Percentiles rank a stretch among this genome's conserved stretches.
These are phyloP conservation scores for Coremacera marginata DNA, from an alignment of 2,888 invertebrate species.

Conservation along the genomic window DNA sequence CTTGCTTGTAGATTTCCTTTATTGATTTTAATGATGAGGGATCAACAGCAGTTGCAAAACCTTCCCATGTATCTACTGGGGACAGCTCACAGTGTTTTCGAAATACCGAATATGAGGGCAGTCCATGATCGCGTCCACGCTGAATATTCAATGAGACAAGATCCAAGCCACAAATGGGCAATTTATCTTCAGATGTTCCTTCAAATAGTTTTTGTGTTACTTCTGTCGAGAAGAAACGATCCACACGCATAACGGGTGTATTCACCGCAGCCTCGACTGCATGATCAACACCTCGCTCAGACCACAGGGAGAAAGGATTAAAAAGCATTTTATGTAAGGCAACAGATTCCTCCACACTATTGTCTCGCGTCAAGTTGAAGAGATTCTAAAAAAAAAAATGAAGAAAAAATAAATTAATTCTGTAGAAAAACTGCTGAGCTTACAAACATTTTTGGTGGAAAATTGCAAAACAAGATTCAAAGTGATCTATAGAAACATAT, in stretches of 20 bases:
- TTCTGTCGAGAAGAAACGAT: constrained; percentile 67
- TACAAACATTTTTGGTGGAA: neutral
- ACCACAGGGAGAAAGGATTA: constrained; percentile 82
- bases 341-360: constrained; percentile 74
- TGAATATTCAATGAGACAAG: constrained; percentile 90
- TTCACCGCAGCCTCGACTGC: constrained; percentile 77
- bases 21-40: constrained; percentile 75
- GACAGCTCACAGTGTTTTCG: constrained; percentile 81
- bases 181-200: constrained; percentile 53
- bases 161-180: constrained; percentile 80
- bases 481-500: neutral
- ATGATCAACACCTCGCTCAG: constrained; percentile 73
- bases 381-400: constrained; percentile 72
- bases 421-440: too few species aligned
- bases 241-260: constrained; percentile 73
- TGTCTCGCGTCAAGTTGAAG: constrained; percentile 76
- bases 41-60: constrained; percentile 77
- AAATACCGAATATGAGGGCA: constrained; percentile 84
- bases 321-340: constrained; percentile 85
- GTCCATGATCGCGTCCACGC: constrained; percentile 88
- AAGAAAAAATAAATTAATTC: constrained; percentile 1
- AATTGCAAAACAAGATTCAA: neutral
- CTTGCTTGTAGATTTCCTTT: constrained; percentile 75
- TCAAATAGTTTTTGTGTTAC: constrained; percentile 67
- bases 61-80: constrained; percentile 74